Percentiles rank a stretch among this genome's conserved stretches.
These are phyloP conservation scores for Synodontis membranacea DNA, from an alignment of 2,113 vertebrate genomes.

Conservation along the genomic window DNA sequence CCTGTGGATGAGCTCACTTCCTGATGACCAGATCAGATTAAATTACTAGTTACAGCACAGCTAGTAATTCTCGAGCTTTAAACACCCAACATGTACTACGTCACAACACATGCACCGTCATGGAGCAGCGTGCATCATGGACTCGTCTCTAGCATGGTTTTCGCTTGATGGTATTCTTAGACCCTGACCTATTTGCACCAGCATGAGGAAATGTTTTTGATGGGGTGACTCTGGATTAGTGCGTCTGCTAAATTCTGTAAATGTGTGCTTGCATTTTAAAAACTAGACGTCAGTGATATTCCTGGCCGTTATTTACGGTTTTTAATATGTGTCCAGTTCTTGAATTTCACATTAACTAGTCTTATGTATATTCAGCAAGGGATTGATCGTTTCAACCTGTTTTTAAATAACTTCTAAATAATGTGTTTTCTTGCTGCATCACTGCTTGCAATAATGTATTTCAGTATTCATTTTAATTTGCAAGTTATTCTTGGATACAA, in stretches of 20 bases:
- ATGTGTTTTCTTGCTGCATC: not conserved
- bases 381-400: not conserved
- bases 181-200: not conserved
- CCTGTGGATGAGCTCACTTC: slow-evolving; percentile 22
- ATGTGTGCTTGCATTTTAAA: not conserved
- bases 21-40: slow-evolving; percentile 41
- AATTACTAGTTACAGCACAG: slow-evolving; percentile 1
- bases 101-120: not conserved
- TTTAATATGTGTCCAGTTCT: not conserved
- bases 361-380: not conserved
- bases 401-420: too few relatives aligned
- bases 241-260: not conserved
- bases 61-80: not conserved
- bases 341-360: not conserved
- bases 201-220: not conserved
- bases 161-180: not conserved
- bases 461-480: not conserved
- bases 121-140: not conserved
- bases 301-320: not conserved
- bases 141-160: not conserved
- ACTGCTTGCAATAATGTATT: not conserved
- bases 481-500: not conserved
- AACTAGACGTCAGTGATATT: not conserved
- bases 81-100: not conserved
- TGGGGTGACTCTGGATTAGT: not conserved